Evolutionary conservation across 2,888 invertebrate species (phyloP).

Genomic region (Meghimatium bilineatum): DNA sequence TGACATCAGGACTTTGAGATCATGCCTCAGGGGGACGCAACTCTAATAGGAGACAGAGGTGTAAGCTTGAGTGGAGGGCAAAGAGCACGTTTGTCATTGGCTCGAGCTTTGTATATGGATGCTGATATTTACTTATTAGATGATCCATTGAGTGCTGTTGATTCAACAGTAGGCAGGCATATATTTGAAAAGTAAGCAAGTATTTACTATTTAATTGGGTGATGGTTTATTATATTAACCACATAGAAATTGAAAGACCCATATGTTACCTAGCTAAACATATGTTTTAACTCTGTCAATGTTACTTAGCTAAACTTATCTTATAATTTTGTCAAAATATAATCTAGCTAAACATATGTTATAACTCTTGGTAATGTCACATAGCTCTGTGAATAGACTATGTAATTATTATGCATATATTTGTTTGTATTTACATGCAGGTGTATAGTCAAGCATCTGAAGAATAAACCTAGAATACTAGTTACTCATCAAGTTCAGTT

Average conservation of each 20-base stretch:
- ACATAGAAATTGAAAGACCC: too few relatives aligned
- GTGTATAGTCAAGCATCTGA: conserved; percentile 80
- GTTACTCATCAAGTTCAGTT: conserved; percentile 92
- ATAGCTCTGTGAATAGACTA: too few relatives aligned
- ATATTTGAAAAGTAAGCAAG: conserved; percentile 86
- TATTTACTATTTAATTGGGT: too few relatives aligned
- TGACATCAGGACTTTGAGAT: conserved; percentile 82
- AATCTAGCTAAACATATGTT: too few relatives aligned
- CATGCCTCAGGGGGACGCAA: conserved; percentile 88
- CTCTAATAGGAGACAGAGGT: conserved; percentile 90
- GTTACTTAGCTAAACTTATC: too few relatives aligned
- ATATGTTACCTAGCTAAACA: too few relatives aligned
- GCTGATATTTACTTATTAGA: conserved; percentile 92
- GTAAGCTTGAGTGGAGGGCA: conserved; percentile 91
- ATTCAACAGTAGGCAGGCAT: conserved; percentile 91
- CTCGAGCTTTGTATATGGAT: conserved; percentile 85
- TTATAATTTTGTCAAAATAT: too few relatives aligned
- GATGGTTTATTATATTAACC: too few relatives aligned
- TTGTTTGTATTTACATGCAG: conserved; percentile 50
- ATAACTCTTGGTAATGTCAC: too few relatives aligned
- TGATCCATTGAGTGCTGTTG: conserved; percentile 95
- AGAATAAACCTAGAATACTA: conserved; percentile 84
- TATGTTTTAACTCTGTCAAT: too few relatives aligned
- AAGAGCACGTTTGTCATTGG: conserved; percentile 87
- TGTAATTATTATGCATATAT: too few relatives aligned